Percentiles rank a stretch among this genome's conserved stretches.
Evolutionary conservation across 2,113 vertebrate genomes (phyloP).

Genomic region (Maccullochella peelii): DNA sequence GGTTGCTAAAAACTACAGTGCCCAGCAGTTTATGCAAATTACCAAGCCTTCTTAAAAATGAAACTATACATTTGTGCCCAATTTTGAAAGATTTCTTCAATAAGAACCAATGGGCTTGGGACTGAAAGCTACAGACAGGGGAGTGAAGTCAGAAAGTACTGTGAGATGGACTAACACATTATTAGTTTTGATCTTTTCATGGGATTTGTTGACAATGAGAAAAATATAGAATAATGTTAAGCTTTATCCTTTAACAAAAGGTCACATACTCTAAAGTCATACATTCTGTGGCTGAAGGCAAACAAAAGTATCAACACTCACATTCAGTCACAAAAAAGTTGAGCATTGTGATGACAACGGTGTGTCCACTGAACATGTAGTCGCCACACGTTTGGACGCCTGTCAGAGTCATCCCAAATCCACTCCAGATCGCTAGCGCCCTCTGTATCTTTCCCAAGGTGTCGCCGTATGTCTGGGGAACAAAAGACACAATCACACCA

Average conservation of each 20-base stretch:
- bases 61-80: not conserved
- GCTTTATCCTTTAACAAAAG: not conserved
- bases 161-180: not conserved
- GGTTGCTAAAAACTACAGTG: not conserved
- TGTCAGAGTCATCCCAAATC: constrained; percentile 97
- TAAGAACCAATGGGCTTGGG: not conserved
- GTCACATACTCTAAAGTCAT: not conserved
- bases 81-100: not conserved
- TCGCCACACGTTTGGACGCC: constrained; percentile 97
- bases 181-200: not conserved
- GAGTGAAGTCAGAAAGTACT: not conserved
- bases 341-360: constrained; percentile 95
- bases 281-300: not conserved
- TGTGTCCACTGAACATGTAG: constrained; percentile 99
- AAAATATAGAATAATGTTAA: not conserved
- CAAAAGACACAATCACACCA: constrained; percentile 32
- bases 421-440: constrained; percentile 95
- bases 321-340: constrained; percentile 93
- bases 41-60: not conserved
- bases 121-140: not conserved
- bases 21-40: not conserved
- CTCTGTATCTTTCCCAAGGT: constrained; percentile 92
- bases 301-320: constrained; percentile 60
- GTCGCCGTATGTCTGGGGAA: constrained; percentile 88
- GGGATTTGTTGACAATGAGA: not conserved